phyloP scores from a whole-genome alignment of 53 echinoderm and acorn worm genomes.

The Crossaster papposus region DNA sequence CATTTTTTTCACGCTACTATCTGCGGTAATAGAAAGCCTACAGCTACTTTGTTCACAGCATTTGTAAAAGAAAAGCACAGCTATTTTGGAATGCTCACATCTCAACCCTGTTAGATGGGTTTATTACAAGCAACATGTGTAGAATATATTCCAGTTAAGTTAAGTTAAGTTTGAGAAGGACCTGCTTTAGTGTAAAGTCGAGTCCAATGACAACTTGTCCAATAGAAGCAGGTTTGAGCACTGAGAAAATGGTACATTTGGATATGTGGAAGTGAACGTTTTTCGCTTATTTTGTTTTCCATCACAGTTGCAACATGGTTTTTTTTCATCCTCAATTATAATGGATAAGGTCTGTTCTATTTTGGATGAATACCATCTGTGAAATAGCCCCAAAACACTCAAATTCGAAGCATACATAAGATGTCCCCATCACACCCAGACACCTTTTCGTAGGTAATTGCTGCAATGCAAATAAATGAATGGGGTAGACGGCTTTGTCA shows the following conservation, averaged over 20 bases:
- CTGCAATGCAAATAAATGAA: no score
- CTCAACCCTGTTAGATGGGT: background rate
- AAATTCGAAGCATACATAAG: no score
- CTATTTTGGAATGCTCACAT: no score
- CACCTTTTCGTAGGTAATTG: no score
- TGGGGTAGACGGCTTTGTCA: no score
- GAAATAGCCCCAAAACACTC: no score
- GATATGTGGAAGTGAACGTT: background rate
- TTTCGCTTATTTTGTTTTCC: background rate
- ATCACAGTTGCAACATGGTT: background rate
- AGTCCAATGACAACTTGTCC: slow-evolving; percentile 14
- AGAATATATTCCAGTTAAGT: background rate
- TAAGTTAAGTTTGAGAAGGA: background rate
- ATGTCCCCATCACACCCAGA: no score
- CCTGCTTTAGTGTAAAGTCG: background rate
- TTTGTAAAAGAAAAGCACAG: no score
- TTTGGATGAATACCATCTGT: no score
- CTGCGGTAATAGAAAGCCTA: no score
- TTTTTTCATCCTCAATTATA: background rate
- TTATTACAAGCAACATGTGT: background rate
- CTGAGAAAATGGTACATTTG: background rate
- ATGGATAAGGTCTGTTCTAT: background rate
- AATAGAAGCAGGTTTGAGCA: background rate
- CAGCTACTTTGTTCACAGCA: no score
- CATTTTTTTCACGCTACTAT: no score